Evolutionary conservation across 1,140 invertebrate genomes (phyloP).

Genomic region (Microplitis mediator): DNA sequence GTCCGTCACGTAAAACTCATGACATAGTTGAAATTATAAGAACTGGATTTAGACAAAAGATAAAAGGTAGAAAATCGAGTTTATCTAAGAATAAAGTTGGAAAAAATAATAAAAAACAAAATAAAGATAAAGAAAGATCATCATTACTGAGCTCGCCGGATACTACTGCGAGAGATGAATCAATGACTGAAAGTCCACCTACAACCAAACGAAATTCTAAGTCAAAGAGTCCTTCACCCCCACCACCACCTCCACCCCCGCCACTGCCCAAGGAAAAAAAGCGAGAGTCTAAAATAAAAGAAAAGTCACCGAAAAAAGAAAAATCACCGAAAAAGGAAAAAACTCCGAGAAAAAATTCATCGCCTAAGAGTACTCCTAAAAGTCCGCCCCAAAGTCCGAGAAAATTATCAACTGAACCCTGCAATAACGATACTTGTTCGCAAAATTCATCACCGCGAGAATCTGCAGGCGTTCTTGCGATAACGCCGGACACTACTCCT

Average conservation of each 20-base stretch:
- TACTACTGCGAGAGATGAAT: neutral
- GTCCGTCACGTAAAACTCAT: too few species aligned
- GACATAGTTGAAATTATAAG: too few species aligned
- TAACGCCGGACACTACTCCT: too few species aligned
- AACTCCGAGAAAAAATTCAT: neutral
- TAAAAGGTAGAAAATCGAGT: too few species aligned
- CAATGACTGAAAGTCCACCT: too few species aligned
- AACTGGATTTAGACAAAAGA: too few species aligned
- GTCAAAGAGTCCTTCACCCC: too few species aligned
- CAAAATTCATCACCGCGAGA: neutral
- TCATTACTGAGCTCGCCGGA: neutral
- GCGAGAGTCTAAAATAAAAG: slow-evolving; percentile 3
- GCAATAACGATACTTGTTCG: neutral
- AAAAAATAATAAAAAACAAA: too few species aligned
- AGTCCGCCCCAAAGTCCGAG: neutral
- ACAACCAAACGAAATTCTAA: too few species aligned
- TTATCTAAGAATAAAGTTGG: too few species aligned
- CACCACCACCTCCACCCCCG: neutral
- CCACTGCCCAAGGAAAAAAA: neutral
- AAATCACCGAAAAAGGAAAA: neutral
- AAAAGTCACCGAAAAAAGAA: neutral
- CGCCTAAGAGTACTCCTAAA: neutral
- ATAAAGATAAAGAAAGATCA: too few species aligned
- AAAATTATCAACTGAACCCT: slow-evolving; percentile 8
- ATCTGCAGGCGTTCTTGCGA: neutral